Evolutionary conservation across 2,113 vertebrate species (phyloP).

Genomic region (Tichodroma muraria): DNA sequence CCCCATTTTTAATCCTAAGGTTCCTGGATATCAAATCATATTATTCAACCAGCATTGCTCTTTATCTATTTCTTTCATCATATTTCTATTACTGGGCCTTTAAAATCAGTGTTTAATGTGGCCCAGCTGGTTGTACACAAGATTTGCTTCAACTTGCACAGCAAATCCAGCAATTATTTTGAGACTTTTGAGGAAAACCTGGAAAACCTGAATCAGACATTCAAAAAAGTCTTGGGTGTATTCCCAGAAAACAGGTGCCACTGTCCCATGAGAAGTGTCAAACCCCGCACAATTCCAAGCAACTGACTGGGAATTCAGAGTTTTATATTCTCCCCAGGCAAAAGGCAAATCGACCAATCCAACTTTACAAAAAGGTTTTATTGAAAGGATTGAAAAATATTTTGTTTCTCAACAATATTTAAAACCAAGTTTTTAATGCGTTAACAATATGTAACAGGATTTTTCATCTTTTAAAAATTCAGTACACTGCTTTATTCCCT

Average conservation of each 20-base stretch:
- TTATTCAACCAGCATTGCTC: background rate
- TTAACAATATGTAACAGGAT: conserved; percentile 69
- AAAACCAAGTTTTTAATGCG: conserved; percentile 67
- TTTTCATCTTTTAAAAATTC: conserved; percentile 29
- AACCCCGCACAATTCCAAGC: background rate
- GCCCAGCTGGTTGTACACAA: background rate
- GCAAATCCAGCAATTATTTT: background rate
- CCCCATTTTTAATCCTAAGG: background rate
- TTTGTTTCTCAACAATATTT: conserved; percentile 67
- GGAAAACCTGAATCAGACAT: background rate
- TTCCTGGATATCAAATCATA: background rate
- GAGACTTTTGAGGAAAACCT: background rate
- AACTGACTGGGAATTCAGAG: rapidly evolving
- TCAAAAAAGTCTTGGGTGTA: background rate
- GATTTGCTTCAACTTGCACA: background rate
- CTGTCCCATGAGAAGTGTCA: background rate
- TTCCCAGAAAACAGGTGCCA: background rate
- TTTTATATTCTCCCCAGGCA: background rate
- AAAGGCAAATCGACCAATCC: background rate
- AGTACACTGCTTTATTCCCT: background rate
- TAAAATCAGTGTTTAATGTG: background rate
- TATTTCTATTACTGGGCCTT: background rate
- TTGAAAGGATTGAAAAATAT: conserved; percentile 80
- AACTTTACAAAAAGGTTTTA: conserved; percentile 74
- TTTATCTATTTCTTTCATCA: background rate